Conservation (phyloP, 2,797 vertebrate genomes). For the Danio aesculapii region DNA sequence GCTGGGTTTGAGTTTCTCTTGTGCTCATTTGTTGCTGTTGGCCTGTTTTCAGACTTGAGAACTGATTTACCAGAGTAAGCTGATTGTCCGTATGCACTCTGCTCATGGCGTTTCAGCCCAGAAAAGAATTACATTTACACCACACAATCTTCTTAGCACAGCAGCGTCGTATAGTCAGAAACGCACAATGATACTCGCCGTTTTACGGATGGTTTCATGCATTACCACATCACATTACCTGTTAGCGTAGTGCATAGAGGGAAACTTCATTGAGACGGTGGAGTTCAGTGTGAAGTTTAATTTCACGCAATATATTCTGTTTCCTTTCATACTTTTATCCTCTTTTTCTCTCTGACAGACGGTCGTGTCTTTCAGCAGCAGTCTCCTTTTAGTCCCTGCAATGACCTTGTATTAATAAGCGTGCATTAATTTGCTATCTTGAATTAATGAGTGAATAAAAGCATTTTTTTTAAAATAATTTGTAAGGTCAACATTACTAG, state of each 20-base stretch:
- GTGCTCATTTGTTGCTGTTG: background rate
- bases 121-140: slow-evolving; percentile 16
- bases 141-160: slow-evolving; percentile 18
- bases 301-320: slow-evolving; percentile 19
- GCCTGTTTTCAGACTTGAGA: slow-evolving; percentile 28
- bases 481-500: too few species aligned
- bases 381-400: too few species aligned
- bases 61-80: slow-evolving; percentile 28
- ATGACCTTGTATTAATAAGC: too few species aligned
- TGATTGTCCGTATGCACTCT: slow-evolving; percentile 8
- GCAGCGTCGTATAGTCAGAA: background rate
- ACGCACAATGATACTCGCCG: background rate
- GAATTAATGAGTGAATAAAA: too few species aligned
- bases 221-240: background rate
- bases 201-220: background rate
- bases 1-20: background rate
- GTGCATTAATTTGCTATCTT: too few species aligned
- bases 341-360: background rate
- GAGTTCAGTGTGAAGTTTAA: slow-evolving; percentile 17
- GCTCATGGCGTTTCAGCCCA: background rate
- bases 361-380: too few species aligned
- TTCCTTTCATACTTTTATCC: slow-evolving; percentile 10
- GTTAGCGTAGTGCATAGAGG: background rate
- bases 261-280: slow-evolving; percentile 7
- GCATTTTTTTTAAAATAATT: too few species aligned